Percentiles rank a stretch among this genome's conserved stretches.
These are phyloP conservation scores for Mercenaria mercenaria DNA, from an alignment of 1,140 invertebrate species.

Conservation along the genomic window DNA sequence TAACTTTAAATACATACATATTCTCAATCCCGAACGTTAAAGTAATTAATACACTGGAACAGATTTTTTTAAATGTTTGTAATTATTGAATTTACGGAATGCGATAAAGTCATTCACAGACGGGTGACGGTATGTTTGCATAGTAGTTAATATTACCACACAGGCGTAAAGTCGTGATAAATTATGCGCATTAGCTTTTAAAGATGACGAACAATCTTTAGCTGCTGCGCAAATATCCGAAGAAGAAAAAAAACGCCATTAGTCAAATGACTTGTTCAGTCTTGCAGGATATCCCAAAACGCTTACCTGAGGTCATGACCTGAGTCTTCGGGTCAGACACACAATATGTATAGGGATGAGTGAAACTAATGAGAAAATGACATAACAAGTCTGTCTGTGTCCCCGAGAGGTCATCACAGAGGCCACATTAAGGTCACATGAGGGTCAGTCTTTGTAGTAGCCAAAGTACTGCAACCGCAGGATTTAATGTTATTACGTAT, in stretches of 20 bases:
- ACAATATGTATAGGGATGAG: background rate
- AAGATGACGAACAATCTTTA: too few relatives aligned
- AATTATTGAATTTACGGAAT: constrained; percentile 20
- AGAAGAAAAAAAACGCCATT: too few relatives aligned
- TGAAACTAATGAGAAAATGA: constrained; percentile 3
- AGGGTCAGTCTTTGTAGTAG: background rate
- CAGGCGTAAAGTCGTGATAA: background rate
- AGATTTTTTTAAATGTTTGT: background rate
- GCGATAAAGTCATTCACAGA: background rate
- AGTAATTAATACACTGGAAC: background rate
- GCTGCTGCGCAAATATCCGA: too few relatives aligned
- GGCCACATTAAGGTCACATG: background rate
- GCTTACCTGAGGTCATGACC: constrained; percentile 8
- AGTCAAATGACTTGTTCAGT: background rate
- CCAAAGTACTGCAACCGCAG: background rate
- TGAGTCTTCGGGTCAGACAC: background rate
- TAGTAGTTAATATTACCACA: background rate
- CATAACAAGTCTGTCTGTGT: background rate
- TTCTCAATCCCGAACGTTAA: too few relatives aligned
- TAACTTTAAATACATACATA: too few relatives aligned
- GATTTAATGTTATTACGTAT: background rate
- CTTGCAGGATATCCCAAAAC: background rate
- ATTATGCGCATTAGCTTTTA: background rate
- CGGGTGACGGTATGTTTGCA: background rate
- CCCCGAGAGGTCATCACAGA: background rate